Base-by-base conservation (phyloP, 2,888 invertebrate genomes). In the Xylocampa areola region DNA sequence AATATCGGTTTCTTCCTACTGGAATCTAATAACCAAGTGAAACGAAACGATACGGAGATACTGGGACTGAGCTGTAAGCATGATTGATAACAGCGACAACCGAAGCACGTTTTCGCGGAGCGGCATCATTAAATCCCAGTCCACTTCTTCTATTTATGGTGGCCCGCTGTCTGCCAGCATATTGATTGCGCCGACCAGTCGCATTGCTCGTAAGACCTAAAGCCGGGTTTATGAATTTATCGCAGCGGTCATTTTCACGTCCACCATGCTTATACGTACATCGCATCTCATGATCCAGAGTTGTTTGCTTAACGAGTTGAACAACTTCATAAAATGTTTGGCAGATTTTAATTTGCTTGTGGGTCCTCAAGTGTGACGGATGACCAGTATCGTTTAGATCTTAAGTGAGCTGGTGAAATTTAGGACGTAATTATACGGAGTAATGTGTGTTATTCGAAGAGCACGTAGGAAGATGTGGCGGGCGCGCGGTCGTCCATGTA, bases 91-190 rank as follows among this genome's bases (percentile, higher is more conserved):
- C 79, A 81, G 80, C 73, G 81, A 80, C 84, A 83, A 77, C 64
- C 80, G 73, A 79, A 72, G 78, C 84, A 84, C 86, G 86, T 85
- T 89, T 89, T 85, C 82, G 82, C 85, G 68, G 72, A 79, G 81
- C 79, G 72, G 83, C 61, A 59, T 90, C 89, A 86, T 92, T 90
- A 91, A 88, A 85, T 73, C 74, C 60, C 76, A 77, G 80, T 79
- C 81, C 80, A 85, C 82, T 83, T 82, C 87, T 89, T 85, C 89
- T 90, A 88, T 90, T 89, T 92, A 92, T 89, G 91, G 92, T 86
- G 84, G 79, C 77, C 73, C 71, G 86, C 81, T 86, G 87, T 88
- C 87, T 86, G 78, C 84, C 80, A 79, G 86, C 86, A 85, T 91
- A 91, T 89, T 89, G 91, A 91, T 89, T 85, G 82, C 77, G 72